phyloP scores from a whole-genome alignment of 2,888 invertebrate species.

The Panzeria rudis region DNA sequence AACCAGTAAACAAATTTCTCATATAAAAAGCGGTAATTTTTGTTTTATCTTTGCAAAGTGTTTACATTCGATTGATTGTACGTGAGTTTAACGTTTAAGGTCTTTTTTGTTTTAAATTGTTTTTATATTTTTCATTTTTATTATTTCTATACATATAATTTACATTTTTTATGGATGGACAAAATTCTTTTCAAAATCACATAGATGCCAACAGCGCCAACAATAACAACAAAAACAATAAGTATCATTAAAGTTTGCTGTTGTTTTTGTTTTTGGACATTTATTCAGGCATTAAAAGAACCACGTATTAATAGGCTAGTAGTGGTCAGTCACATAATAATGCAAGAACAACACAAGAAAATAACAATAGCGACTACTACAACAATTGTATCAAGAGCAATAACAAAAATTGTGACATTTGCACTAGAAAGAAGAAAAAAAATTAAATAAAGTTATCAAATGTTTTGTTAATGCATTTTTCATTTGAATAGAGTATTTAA shows the following conservation, averaged over 20 bases:
- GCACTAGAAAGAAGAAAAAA: conserved; percentile 27
- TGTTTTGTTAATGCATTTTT: background rate
- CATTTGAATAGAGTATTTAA: conserved; percentile 1
- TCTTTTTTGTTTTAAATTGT: conserved; percentile 21
- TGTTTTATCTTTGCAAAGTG: conserved; percentile 64
- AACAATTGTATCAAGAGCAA: background rate
- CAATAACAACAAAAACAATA: conserved; percentile 1
- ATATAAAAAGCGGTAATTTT: conserved; percentile 62
- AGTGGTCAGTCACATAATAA: conserved; percentile 50
- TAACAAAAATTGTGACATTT: conserved; percentile 59
- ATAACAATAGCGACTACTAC: background rate
- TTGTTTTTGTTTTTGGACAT: conserved; percentile 1
- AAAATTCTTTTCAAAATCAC: conserved; percentile 47
- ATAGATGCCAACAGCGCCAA: background rate
- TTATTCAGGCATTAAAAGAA: conserved; percentile 31
- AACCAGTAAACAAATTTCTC: conserved; percentile 39
- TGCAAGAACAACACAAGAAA: background rate
- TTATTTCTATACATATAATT: conserved; percentile 33
- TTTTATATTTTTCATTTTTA: conserved; percentile 25
- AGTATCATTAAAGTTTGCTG: conserved; percentile 1
- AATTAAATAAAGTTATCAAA: conserved; percentile 6
- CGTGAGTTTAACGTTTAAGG: conserved; percentile 65
- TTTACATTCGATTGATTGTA: conserved; percentile 59
- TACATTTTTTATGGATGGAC: conserved; percentile 40
- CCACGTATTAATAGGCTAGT: conserved; percentile 48